phyloP scores from a whole-genome alignment of 2,113 vertebrate species.

The Elephas maximus region DNA sequence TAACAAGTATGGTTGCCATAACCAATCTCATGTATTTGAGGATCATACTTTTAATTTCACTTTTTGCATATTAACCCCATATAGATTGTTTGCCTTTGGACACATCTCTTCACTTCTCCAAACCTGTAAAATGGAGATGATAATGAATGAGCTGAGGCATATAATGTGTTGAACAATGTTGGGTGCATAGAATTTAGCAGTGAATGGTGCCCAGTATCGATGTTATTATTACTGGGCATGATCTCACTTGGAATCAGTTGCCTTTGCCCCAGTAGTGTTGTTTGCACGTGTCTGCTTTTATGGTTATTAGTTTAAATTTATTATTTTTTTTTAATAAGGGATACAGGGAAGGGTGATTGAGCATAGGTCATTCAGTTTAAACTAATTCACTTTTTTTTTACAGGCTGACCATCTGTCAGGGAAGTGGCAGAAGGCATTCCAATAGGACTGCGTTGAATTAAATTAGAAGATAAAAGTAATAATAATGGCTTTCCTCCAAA shows the following conservation, averaged over 20 bases:
- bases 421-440: conserved; percentile 70
- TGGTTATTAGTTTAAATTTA: conserved; percentile 50
- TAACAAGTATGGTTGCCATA: not conserved
- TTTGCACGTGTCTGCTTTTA: conserved; percentile 43
- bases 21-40: not conserved
- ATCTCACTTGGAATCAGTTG: not conserved
- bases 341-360: conserved; percentile 55
- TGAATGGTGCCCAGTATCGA: fast-evolving
- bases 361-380: conserved; percentile 74
- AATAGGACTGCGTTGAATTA: conserved; percentile 73
- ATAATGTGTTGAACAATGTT: not conserved
- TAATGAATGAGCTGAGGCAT: not conserved
- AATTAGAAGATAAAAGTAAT: conserved; percentile 81
- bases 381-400: conserved; percentile 59
- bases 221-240: not conserved
- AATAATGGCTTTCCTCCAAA: conserved; percentile 75
- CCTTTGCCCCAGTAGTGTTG: not conserved
- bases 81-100: not conserved
- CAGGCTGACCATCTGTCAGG: conserved; percentile 76
- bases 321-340: conserved; percentile 1
- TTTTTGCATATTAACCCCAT: not conserved
- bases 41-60: not conserved
- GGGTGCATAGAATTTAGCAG: not conserved
- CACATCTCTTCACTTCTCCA: not conserved
- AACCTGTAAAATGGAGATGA: not conserved